These are phyloP conservation scores for Nothura maculosa DNA, from an alignment of 2,797 vertebrate genomes.

Conservation along the genomic window DNA sequence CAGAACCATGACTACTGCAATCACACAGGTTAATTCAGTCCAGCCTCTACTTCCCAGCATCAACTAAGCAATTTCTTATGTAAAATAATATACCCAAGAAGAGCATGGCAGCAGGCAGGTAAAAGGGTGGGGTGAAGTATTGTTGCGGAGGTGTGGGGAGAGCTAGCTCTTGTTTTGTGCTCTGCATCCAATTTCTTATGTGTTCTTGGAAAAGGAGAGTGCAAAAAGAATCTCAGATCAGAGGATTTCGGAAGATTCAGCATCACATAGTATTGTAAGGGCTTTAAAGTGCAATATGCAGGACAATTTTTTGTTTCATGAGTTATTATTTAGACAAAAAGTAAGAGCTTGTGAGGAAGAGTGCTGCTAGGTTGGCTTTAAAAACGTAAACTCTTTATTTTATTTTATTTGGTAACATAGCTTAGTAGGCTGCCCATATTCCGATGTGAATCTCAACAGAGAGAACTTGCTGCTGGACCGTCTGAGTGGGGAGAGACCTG, in stretches of 20 bases:
- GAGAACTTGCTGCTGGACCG: conserved; percentile 90
- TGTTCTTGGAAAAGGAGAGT: not conserved
- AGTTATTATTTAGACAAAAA: not conserved
- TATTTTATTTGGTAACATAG: conserved; percentile 63
- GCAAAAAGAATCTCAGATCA: not conserved
- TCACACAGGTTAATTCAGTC: not conserved
- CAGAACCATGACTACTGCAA: not conserved
- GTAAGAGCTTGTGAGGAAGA: not conserved
- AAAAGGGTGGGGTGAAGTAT: not conserved
- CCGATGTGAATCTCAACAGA: conserved; percentile 90
- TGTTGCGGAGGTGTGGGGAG: not conserved
- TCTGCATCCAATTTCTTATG: not conserved
- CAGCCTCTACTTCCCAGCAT: not conserved
- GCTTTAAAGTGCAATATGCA: not conserved
- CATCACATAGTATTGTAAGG: not conserved
- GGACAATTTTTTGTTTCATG: not conserved
- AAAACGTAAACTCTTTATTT: not conserved
- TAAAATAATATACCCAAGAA: not conserved
- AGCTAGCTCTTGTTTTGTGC: not conserved
- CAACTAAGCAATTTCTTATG: not conserved
- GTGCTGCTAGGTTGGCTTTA: not conserved
- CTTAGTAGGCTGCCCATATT: conserved; percentile 91
- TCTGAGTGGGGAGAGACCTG: conserved; percentile 86
- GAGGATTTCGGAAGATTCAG: not conserved
- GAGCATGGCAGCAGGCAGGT: not conserved